Evolutionary conservation across 1,140 invertebrate genomes (phyloP), one percentile per base, ranked within the genome.

Genomic region (Pachyrhynchus sulphureomaculatus): DNA sequence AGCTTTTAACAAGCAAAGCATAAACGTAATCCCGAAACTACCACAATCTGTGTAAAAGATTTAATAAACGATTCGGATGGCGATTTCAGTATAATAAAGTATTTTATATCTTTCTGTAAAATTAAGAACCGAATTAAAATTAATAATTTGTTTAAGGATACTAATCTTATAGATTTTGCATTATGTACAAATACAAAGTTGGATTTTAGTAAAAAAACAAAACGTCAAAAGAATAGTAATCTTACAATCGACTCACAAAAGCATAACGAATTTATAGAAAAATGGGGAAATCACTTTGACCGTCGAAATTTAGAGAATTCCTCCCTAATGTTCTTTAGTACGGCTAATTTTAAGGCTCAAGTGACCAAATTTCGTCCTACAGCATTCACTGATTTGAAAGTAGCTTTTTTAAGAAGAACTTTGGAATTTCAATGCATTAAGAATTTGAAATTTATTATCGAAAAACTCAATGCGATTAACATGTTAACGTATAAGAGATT

Each of bases 1-100:
- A 9, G 24, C 55, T 61, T 21, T 24, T n/a, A 54, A 15, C 58
- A 61, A 37, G 58, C 58, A 10, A 61, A 59, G 20, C 56, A 59
- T 42, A 51, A 29, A 10, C 26, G 5, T 10, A 29, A 6, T 29
- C 26, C 26, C 26, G 26, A 29, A 6, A 29, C 26, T 29, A 6
- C 2, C 26, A 29, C 4, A 20, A 9, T 56, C 0, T 12, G 52
- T 33, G 13, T 29, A 10, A 8, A 39, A 17, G 17, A 34, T 18
- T 18, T 36, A 23, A 37, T 29, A 10, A 47, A 23, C n/a, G 17
- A 33, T 13, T 4, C 52, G 1, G 33, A 33, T 37, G 55, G 34
- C 5, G 4, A 13, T 13, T 57, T 47, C 17, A 49, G 24, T 6
- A 12, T 57, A 2, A n/a, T n/a, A 13, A 47, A 57, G 21, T 57